Evolutionary conservation across 2,113 vertebrate genomes (phyloP).

Genomic region (Hassar affinis): DNA sequence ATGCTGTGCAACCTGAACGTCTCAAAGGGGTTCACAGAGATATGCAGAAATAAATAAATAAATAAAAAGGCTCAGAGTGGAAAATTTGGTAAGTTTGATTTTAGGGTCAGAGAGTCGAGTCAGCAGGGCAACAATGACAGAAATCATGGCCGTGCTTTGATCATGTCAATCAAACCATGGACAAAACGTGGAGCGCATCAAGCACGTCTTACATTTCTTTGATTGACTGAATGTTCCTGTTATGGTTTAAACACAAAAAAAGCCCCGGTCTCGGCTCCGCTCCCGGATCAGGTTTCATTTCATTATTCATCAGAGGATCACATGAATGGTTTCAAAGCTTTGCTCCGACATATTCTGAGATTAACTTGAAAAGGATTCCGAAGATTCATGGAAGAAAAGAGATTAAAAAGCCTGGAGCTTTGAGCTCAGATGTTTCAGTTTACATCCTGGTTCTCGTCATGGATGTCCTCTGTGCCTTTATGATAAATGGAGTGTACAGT

Average conservation of each 20-base stretch:
- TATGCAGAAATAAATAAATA: no score
- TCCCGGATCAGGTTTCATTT: background rate
- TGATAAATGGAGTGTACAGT: constrained; percentile 25
- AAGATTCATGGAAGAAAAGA: background rate
- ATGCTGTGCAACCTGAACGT: constrained; percentile 3
- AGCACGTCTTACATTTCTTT: background rate
- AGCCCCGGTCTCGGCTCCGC: no score
- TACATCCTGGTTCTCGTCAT: background rate
- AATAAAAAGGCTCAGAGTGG: no score
- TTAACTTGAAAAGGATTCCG: background rate
- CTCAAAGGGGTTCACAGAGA: no score
- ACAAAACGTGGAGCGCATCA: background rate
- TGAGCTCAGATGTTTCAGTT: constrained; percentile 8
- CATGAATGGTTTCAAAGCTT: background rate
- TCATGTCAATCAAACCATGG: background rate
- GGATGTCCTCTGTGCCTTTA: background rate
- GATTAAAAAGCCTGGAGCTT: background rate
- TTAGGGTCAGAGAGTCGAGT: no score
- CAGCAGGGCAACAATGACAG: background rate
- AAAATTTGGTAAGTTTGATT: no score
- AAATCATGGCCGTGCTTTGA: background rate
- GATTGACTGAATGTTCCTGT: background rate
- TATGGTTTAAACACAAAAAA: background rate
- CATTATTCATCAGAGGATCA: background rate
- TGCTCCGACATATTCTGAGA: background rate